Evolutionary conservation across 1,140 invertebrate species (phyloP).

Genomic region (Steinernema feltiae): DNA sequence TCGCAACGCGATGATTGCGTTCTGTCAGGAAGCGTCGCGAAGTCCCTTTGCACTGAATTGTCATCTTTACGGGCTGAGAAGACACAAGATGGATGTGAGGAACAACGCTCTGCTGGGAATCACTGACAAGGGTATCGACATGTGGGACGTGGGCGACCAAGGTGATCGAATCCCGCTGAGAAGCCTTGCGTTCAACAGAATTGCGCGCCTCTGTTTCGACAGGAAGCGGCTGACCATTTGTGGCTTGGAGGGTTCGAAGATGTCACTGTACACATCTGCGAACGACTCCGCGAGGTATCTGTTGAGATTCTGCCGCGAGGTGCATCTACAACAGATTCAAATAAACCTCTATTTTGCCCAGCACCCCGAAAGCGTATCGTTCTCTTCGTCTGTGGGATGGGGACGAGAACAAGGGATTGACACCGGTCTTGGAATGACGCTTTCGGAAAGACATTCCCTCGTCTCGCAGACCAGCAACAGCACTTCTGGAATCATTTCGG

Average conservation of each 20-base stretch:
- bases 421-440: conserved; percentile 62
- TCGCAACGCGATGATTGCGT: conserved; percentile 74
- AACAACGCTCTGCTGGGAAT: conserved; percentile 59
- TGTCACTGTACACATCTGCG: conserved; percentile 40
- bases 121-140: conserved; percentile 35
- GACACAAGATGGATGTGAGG: conserved; percentile 68
- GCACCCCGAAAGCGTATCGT: conserved; percentile 59
- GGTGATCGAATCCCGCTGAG: conserved; percentile 36
- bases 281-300: conserved; percentile 35
- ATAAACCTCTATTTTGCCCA: conserved; percentile 25
- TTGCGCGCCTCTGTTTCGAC: conserved; percentile 34
- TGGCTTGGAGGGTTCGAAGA: conserved; percentile 31
- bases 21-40: conserved; percentile 78
- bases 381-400: conserved; percentile 24
- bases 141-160: conserved; percentile 38
- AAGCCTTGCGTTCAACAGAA: conserved; percentile 28
- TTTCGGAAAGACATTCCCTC: conserved; percentile 67
- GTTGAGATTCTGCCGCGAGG: conserved; percentile 36
- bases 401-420: conserved; percentile 76
- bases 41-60: conserved; percentile 80
- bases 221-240: conserved; percentile 31
- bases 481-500: conserved; percentile 86
- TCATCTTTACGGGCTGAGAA: conserved; percentile 75
- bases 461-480: conserved; percentile 68
- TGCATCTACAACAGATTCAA: conserved; percentile 25